Evolutionary conservation across 2,797 vertebrate species (phyloP), one percentile per base, ranked within the genome.

Genomic region (Phalloptychus januarius): DNA sequence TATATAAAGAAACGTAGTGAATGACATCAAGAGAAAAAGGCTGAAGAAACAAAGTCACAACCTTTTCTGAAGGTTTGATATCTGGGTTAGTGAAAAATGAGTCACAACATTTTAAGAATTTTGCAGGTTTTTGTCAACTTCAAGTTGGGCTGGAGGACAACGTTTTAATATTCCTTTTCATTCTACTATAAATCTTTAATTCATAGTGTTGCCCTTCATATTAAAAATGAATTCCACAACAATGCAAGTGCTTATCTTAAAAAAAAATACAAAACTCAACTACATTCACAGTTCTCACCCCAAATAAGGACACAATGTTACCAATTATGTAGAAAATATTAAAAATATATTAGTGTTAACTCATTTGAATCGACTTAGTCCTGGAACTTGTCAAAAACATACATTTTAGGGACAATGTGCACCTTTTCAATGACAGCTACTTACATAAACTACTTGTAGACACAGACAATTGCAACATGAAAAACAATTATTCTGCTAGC

Each of bases 111-210:
- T 71, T 58, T 18, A 75, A 18, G 28, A 78, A 72, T 46, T 63
- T n/a, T 69, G 38, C 12, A 67, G 65, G 4, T 33, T n/a, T 38
- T 67, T 72, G 71, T 42, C 33, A 7, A 18, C 28, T 33, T 25
- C 67, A 28, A 78, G 40, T 56, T 63, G 70, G 45, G 63, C 28
- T 28, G n/a, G 28, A 56, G n/a, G 25, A 10, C 25, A 11, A 56
- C 36, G 5, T 2, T 44, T 74, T 46, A 79, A 67, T 81, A 69
- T 78, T 23, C 52, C 52, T 56, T 28, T 25, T 25, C 25, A 52
- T 25, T 56, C n/a, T 56, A 54, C n/a, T 52, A 25, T 25, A 23
- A 52, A 20, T 52, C 50, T 52, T 25, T 72, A 52, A 81, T 44
- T 45, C 38, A 79, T 48, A 71, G 2, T 61, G 67, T 36, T 54